These are phyloP conservation scores for Nycticryphes semicollaris DNA, from an alignment of 2,113 vertebrate species.

Conservation along the genomic window DNA sequence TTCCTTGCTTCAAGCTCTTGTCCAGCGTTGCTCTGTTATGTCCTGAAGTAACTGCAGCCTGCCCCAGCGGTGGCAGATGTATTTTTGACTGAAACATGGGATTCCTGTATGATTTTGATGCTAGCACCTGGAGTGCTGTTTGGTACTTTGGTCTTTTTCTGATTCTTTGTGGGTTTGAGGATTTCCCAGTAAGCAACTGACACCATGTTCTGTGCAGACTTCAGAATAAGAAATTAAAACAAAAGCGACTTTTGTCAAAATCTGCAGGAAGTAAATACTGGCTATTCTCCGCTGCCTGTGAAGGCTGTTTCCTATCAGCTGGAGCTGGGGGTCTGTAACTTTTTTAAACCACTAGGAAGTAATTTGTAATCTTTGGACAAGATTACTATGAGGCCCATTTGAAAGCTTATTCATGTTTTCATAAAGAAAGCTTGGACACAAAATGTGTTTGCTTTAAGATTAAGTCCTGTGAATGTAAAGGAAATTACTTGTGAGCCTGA, in stretches of 20 bases:
- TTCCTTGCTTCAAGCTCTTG: not conserved
- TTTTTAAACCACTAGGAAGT: slow-evolving; percentile 56
- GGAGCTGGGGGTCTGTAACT: slow-evolving; percentile 32
- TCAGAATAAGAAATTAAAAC: slow-evolving; percentile 6
- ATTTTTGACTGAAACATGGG: not conserved
- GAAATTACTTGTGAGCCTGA: slow-evolving; percentile 39
- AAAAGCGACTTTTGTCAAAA: not conserved
- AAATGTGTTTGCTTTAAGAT: slow-evolving; percentile 61
- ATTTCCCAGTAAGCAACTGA: not conserved
- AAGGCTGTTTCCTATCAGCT: slow-evolving; percentile 43
- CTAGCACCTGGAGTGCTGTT: not conserved
- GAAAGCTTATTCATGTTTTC: slow-evolving; percentile 54
- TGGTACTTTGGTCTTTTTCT: not conserved
- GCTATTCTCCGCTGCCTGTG: slow-evolving; percentile 4
- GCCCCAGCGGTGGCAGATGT: not conserved
- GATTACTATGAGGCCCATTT: slow-evolving; percentile 2
- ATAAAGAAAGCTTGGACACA: slow-evolving; percentile 46
- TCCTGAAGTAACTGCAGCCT: not conserved
- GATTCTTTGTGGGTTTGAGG: not conserved
- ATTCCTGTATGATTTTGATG: not conserved
- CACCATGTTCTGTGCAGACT: not conserved
- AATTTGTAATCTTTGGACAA: slow-evolving; percentile 66
- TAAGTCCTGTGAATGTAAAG: slow-evolving; percentile 42
- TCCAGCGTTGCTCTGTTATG: not conserved
- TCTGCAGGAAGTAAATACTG: slow-evolving; percentile 26